A percentile compares a stretch with the other conserved stretches of the same genome.
phyloP scores from a whole-genome alignment of 2,888 invertebrate genomes.

The Hypolimnas misippus region DNA sequence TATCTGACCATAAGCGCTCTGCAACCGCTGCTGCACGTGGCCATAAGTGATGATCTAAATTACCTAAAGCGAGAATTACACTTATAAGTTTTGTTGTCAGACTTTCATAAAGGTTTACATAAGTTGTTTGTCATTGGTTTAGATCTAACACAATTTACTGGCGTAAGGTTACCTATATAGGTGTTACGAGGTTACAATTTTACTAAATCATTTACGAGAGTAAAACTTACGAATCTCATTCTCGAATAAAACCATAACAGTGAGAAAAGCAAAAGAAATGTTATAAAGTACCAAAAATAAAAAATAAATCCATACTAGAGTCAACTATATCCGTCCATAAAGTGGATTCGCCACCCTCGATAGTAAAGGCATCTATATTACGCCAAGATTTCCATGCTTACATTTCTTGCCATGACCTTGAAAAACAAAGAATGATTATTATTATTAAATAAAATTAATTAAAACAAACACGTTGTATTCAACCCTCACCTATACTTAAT shows the following conservation, averaged over 20 bases:
- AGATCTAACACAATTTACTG: not conserved
- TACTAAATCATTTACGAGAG: no score
- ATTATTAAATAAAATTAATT: no score
- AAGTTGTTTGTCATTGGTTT: no score
- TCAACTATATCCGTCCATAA: slow-evolving; percentile 93
- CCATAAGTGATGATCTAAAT: slow-evolving; percentile 67
- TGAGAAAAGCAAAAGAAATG: not conserved
- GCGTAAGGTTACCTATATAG: no score
- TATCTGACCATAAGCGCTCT: slow-evolving; percentile 91
- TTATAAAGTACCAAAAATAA: not conserved
- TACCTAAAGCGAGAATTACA: no score
- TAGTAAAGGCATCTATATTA: slow-evolving; percentile 59
- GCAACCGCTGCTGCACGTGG: slow-evolving; percentile 86
- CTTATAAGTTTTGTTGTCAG: no score
- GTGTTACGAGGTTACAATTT: no score
- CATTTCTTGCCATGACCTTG: slow-evolving; percentile 91
- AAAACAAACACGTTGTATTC: no score
- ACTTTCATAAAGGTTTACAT: no score
- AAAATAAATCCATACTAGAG: slow-evolving; percentile 45
- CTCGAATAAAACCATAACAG: not conserved
- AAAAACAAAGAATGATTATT: no score
- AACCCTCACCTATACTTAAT: slow-evolving; percentile 61
- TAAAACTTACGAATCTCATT: not conserved
- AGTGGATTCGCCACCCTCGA: slow-evolving; percentile 90
- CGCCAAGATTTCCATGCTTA: slow-evolving; percentile 91